Conservation (phyloP, 2,113 vertebrate genomes). For the Nothobranchius furzeri region DNA sequence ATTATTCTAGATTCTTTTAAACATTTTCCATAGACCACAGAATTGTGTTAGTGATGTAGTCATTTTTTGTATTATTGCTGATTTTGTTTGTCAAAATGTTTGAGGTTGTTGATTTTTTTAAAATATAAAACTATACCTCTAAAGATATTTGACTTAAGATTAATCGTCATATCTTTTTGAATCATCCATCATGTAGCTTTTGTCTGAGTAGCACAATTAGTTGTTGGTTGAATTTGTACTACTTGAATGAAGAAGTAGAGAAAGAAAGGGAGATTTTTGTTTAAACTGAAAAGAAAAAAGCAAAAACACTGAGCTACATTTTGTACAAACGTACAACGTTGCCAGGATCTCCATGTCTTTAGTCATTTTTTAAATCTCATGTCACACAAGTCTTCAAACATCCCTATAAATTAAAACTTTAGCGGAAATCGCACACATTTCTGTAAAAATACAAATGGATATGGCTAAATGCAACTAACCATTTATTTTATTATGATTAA, state of each 20-base stretch:
- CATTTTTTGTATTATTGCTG: conserved; percentile 39
- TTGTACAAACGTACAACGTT: conserved; percentile 47
- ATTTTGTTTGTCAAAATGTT: conserved; percentile 50
- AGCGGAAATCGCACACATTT: conserved; percentile 16
- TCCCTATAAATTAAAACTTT: conserved; percentile 11
- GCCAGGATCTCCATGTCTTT: conserved; percentile 50
- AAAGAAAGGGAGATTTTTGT: conserved; percentile 30
- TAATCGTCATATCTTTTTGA: conserved; percentile 61
- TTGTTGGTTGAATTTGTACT: conserved; percentile 59
- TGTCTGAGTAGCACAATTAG: conserved; percentile 64
- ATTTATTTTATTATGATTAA: conserved; percentile 38
- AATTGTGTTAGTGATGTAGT: conserved; percentile 77
- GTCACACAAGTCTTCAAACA: conserved; percentile 31
- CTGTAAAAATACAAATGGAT: conserved; percentile 20
- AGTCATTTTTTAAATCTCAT: conserved; percentile 5
- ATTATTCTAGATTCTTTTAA: conserved; percentile 58
- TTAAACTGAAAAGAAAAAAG: conserved; percentile 27
- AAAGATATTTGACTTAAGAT: conserved; percentile 55
- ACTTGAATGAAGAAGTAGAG: conserved; percentile 57
- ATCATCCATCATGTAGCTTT: conserved; percentile 63
- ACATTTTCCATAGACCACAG: conserved; percentile 72
- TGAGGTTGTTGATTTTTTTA: conserved; percentile 57
- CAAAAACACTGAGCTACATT: conserved; percentile 63
- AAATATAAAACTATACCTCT: conserved; percentile 64
- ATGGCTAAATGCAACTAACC: conserved; percentile 36